Evolutionary conservation across 1,140 invertebrate genomes (phyloP), one percentile per base, ranked within the genome.

Genomic region (Rhynchophorus ferrugineus): DNA sequence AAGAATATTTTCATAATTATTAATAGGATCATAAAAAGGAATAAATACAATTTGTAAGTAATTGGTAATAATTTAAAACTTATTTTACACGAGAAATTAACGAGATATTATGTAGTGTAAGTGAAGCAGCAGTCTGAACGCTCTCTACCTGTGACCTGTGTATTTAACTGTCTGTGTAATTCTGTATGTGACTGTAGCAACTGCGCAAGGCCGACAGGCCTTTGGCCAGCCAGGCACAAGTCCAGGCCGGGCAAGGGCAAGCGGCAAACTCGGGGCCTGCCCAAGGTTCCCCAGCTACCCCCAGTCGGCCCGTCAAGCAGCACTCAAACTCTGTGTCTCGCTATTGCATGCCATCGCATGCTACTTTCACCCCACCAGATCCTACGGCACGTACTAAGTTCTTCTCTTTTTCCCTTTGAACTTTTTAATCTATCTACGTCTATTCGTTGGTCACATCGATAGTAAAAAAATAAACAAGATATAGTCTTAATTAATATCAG

Each of bases 261-360:
- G 44, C 47, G 47, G 58, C 43, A 44, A 54, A 50, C 47, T 54
- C 57, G 29, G 60, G 49, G 47, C 54, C 55, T 49, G 57, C 61
- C 49, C 53, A 58, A 51, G 54, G 59, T 56, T 52, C 58, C 46
- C 52, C 63, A 51, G 63, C 57, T 56, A 58, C 50, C 45, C 59
- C 60, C 56, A 59, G 60, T 49, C 57, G 63, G 58, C 62, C 62
- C 53, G 66, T 64, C 52, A 64, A 62, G 58, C 67, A 70, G 64
- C 66, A 70, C 61, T 61, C 62, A 62, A 63, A 59, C 62, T 66
- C 65, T 70, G 70, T 71, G 66, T 75, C 71, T 64, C 71, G 72
- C 64, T 76, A 75, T 69, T 76, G 74, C 70, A 76, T 76, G 74
- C 73, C 73, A 63, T 73, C 71, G 63, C 73, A 76, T 71, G 73